A percentile compares a stretch with the other conserved stretches of the same genome.
These are phyloP conservation scores for Toxonevra muliebris DNA, from an alignment of 2,888 invertebrate species.

Conservation along the genomic window DNA sequence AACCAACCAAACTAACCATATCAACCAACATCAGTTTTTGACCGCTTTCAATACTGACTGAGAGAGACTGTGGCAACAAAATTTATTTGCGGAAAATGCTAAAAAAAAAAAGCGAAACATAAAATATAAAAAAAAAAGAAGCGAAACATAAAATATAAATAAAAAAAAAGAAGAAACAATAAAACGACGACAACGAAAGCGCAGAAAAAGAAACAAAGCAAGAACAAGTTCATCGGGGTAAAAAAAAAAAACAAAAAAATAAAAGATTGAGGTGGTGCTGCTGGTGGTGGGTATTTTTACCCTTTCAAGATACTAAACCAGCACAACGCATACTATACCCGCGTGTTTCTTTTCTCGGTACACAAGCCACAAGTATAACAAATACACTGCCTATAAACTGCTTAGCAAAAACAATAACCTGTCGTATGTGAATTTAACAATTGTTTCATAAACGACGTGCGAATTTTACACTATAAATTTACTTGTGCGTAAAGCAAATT, in stretches of 20 bases:
- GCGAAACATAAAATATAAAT: not conserved
- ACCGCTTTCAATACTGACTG: not conserved
- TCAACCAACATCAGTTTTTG: not conserved
- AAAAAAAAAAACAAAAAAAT: too few species aligned
- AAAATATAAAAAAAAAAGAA: constrained; percentile 1
- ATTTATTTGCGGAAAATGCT: not conserved
- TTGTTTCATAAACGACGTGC: too few species aligned
- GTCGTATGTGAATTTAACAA: not conserved
- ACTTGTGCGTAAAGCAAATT: too few species aligned
- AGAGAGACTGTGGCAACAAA: not conserved
- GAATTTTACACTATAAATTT: too few species aligned
- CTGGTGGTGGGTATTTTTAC: too few species aligned
- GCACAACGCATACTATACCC: constrained; percentile 55
- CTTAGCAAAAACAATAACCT: constrained; percentile 35
- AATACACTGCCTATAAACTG: not conserved
- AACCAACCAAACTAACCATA: not conserved
- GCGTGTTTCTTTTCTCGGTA: constrained; percentile 30
- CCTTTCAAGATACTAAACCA: constrained; percentile 12
- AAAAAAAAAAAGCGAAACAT: not conserved
- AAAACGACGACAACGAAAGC: constrained; percentile 31
- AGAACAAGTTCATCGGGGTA: constrained; percentile 28
- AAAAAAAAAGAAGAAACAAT: constrained; percentile 23
- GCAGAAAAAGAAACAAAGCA: constrained; percentile 20
- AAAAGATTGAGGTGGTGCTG: too few species aligned
- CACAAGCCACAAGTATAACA: not conserved